Conservation (phyloP, 2,797 vertebrate genomes). For the Sebastes glaucus region DNA sequence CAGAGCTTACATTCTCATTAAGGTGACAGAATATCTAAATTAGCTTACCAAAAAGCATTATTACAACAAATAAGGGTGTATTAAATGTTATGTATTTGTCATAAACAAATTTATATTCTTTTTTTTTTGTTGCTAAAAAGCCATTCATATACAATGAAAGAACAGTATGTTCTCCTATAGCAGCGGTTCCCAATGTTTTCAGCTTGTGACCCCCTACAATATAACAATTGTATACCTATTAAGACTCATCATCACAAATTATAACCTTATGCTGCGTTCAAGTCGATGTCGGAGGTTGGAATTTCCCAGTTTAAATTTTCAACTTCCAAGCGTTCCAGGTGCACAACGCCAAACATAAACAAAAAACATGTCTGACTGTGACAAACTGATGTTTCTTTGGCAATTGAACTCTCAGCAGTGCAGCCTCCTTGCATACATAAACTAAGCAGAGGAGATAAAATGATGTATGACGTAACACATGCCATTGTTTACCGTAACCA, state of each 20-base stretch:
- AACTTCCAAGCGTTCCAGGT: background rate
- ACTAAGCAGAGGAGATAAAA: background rate
- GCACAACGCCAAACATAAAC: background rate
- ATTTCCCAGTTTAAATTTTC: background rate
- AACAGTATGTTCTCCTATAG: background rate
- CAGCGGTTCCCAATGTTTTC: background rate
- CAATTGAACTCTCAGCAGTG: background rate
- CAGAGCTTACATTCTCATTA: background rate
- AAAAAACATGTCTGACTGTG: background rate
- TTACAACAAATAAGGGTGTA: background rate
- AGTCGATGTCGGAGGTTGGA: background rate
- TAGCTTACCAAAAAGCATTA: background rate
- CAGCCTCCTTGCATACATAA: background rate
- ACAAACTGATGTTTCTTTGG: background rate
- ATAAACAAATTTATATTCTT: background rate
- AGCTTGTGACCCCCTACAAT: background rate
- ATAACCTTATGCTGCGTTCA: background rate
- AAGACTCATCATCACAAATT: background rate
- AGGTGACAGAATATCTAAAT: background rate
- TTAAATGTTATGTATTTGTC: background rate
- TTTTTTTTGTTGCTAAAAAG: background rate
- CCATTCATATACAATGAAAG: background rate
- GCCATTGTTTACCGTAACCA: too few species aligned
- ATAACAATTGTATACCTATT: background rate
- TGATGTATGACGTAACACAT: background rate